Conservation (phyloP, 2,888 invertebrate genomes). For the Mactromeris polynyma region DNA sequence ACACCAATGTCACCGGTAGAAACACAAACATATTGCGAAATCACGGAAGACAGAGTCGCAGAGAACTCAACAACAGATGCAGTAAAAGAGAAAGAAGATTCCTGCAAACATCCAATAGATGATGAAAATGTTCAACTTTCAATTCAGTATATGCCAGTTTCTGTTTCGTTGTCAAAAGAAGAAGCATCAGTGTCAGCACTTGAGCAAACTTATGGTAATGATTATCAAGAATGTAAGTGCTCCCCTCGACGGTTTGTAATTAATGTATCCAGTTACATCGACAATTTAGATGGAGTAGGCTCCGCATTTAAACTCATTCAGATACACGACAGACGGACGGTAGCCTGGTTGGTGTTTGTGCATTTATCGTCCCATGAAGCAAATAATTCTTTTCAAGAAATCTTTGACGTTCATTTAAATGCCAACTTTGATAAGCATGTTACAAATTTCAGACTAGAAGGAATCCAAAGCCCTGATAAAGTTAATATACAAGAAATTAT, state of each 20-base stretch:
- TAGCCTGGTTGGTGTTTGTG: constrained; percentile 17
- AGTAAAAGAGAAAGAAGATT: not conserved
- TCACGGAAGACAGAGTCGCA: too few relatives aligned
- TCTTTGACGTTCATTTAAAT: constrained; percentile 19
- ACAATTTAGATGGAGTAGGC: constrained; percentile 22
- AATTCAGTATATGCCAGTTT: not conserved
- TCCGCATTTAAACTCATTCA: constrained; percentile 25
- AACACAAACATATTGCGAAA: not conserved
- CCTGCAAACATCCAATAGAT: not conserved
- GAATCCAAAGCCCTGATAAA: not conserved
- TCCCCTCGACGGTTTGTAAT: constrained; percentile 22
- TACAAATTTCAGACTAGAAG: not conserved
- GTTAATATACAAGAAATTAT: constrained; percentile 9
- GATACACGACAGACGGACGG: not conserved
- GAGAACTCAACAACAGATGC: not conserved
- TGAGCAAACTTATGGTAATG: not conserved
- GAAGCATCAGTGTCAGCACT: not conserved
- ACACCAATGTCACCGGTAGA: too few relatives aligned
- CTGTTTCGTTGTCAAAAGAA: not conserved
- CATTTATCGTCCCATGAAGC: not conserved
- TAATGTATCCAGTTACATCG: constrained; percentile 21
- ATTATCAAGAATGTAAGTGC: constrained; percentile 11
- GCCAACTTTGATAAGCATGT: not conserved
- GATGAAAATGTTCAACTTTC: not conserved
- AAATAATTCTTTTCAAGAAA: not conserved